Conservation (phyloP, 2,888 invertebrate genomes). For the Lasioglossum vierecki region DNA sequence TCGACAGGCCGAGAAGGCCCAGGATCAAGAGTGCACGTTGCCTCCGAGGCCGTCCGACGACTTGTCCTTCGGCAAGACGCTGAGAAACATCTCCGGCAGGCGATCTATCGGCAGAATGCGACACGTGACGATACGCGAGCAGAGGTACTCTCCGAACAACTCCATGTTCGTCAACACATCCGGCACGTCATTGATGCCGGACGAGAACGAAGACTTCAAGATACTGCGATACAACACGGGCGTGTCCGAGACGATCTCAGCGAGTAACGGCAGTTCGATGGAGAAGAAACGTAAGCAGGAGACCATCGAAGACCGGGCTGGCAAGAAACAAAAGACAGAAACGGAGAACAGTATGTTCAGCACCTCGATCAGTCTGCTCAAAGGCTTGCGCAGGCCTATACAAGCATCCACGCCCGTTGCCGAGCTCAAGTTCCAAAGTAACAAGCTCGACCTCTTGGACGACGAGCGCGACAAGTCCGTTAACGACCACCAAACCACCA, state of each 20-base stretch:
- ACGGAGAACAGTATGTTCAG: slow-evolving; percentile 71
- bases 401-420: slow-evolving; percentile 76
- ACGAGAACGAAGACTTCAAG: slow-evolving; percentile 70
- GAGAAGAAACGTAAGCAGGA: slow-evolving; percentile 78
- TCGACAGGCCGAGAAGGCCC: neutral
- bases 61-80: slow-evolving; percentile 79
- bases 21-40: neutral
- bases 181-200: slow-evolving; percentile 68
- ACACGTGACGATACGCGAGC: slow-evolving; percentile 76
- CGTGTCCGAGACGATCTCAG: slow-evolving; percentile 40
- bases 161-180: slow-evolving; percentile 82
- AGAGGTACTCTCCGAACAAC: slow-evolving; percentile 79
- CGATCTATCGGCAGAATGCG: slow-evolving; percentile 77
- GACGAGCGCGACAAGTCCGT: slow-evolving; percentile 53
- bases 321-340: slow-evolving; percentile 30
- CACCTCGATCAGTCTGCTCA: slow-evolving; percentile 75
- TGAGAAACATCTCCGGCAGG: slow-evolving; percentile 80
- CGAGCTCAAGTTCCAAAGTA: slow-evolving; percentile 70
- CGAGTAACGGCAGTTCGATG: slow-evolving; percentile 70
- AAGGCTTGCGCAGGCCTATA: slow-evolving; percentile 74
- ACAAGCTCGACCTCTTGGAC: slow-evolving; percentile 66
- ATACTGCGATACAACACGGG: slow-evolving; percentile 70
- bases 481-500: slow-evolving; percentile 51
- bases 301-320: slow-evolving; percentile 38
- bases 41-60: slow-evolving; percentile 61